Conservation (phyloP, 2,113 vertebrate species). For the Galeopterus variegatus region DNA sequence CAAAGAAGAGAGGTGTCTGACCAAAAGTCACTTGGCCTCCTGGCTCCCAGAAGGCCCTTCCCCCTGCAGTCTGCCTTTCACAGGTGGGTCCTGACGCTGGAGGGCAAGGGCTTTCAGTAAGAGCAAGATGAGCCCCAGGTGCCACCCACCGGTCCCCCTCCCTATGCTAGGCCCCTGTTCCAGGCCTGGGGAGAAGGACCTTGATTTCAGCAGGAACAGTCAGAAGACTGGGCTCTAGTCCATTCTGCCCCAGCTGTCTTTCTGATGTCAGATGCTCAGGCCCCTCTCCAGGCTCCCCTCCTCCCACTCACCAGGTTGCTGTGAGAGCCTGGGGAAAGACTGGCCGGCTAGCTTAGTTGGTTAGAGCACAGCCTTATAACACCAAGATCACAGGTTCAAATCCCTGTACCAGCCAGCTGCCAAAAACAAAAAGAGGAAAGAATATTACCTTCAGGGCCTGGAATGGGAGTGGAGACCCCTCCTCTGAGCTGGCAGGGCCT, state of each 20-base stretch:
- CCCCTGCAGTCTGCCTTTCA: not conserved
- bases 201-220: not conserved
- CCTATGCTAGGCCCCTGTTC: not conserved
- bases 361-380: too few species aligned
- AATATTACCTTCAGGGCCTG: not conserved
- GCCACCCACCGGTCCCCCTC: fast-evolving
- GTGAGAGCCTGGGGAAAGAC: not conserved
- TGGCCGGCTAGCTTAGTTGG: too few species aligned
- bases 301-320: not conserved
- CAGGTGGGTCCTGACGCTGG: not conserved
- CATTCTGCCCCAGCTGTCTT: not conserved
- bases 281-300: not conserved
- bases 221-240: not conserved
- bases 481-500: not conserved
- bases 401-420: too few species aligned
- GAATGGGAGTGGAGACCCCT: not conserved
- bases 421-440: not conserved
- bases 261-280: not conserved
- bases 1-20: constrained; percentile 10
- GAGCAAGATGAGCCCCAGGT: not conserved
- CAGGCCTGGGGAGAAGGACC: not conserved
- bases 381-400: too few species aligned
- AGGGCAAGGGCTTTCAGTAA: not conserved
- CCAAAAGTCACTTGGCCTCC: not conserved
- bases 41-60: not conserved